Evolutionary conservation across 1,140 invertebrate genomes (phyloP).

Genomic region (Ceratitis capitata): DNA sequence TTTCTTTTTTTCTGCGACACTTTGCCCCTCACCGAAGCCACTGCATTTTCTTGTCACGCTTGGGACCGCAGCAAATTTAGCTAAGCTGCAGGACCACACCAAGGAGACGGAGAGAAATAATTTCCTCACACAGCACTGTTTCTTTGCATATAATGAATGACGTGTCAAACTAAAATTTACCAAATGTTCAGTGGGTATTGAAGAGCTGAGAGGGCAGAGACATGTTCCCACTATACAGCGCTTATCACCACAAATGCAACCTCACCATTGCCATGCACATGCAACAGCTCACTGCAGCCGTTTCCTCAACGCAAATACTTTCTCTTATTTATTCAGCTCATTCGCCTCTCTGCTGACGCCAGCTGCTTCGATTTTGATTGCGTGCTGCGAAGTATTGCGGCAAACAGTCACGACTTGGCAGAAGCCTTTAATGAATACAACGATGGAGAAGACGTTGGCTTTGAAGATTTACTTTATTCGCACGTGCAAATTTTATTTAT

Average conservation of each 20-base stretch:
- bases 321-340: slow-evolving; percentile 10
- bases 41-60: slow-evolving; percentile 20
- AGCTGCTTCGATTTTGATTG: slow-evolving; percentile 28
- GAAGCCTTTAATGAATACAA: neutral
- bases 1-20: neutral
- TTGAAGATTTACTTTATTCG: neutral
- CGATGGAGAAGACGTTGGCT: neutral
- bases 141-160: neutral
- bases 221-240: too few relatives aligned
- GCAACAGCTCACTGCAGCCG: neutral
- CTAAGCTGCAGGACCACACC: neutral
- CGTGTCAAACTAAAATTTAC: neutral
- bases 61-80: neutral
- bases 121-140: neutral
- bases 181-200: neutral
- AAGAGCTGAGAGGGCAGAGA: neutral
- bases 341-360: too few relatives aligned
- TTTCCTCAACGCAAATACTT: neutral
- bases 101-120: neutral
- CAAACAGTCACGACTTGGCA: neutral
- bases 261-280: neutral
- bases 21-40: neutral
- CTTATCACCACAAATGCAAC: neutral
- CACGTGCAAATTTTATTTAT: slow-evolving; percentile 29
- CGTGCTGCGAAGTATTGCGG: neutral